Base-by-base conservation (phyloP, 2,797 vertebrate species). In the Iguana delicatissima region DNA sequence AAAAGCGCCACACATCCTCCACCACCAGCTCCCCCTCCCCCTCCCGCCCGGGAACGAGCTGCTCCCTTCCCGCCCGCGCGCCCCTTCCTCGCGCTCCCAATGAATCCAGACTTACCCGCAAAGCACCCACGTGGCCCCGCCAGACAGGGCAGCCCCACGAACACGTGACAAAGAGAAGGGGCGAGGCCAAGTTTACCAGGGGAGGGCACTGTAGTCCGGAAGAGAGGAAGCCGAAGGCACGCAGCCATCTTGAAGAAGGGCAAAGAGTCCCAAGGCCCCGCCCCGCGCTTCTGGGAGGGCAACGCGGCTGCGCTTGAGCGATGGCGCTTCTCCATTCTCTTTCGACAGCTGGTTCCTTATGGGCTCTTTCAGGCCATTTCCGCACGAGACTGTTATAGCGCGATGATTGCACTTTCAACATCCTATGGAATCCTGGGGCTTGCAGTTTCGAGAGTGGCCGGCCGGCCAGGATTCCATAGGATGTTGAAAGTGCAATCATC, bases 221-320 rank as follows among this genome's bases (percentile, higher is more conserved):
- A 80, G 16, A 4, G 59, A 1, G 16, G 20, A 18, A 0, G 0
- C 1, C 5, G 32, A 74, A 4, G 0, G 3, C 2, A 0, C 0
- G 0, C 88, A 0, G 82, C 93, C 95, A 95, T 94, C 0, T 91
- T 92, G 10, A 12, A 6, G 91, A 22, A 59, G 90, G 94, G 95
- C 93, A 93, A 46, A 20, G 62, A 59, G 7, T 69, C 6, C 7
- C 0, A 14, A 46, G 42, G 42, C 42, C 42, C 42, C 42, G 42
- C 42, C 42, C 42, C 42, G 3, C 42, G 42, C 42, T 46, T 7
- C 12, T 1, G 52, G 52, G 52, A 52, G 52, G 52, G 8, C 52
- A 52, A 12, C 52, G 52, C 52, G 42, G 2, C 42, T 46, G 42
- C 42, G 42, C 42, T 2, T 3, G 42, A 46, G 4, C 42, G 4